Conservation (phyloP, 2,888 invertebrate genomes). For the Osedax frankpressi region DNA sequence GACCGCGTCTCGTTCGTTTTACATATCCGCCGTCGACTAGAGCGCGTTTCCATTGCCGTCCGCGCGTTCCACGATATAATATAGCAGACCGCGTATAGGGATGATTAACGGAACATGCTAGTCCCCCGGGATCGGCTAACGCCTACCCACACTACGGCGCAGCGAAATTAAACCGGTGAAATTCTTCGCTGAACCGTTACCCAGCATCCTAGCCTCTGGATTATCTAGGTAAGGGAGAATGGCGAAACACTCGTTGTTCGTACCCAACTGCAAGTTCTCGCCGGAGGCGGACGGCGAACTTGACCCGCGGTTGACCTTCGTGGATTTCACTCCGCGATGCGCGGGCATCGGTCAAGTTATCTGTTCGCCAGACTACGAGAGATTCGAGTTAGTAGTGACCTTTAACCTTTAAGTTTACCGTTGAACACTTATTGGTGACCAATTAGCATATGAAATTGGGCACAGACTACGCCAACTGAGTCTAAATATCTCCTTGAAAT, state of each 20-base stretch:
- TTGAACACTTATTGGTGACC: too few relatives aligned
- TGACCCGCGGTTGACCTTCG: slow-evolving; percentile 28
- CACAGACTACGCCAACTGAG: too few relatives aligned
- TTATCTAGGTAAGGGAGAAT: neutral
- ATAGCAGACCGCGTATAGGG: too few relatives aligned
- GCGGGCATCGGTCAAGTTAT: slow-evolving; percentile 29
- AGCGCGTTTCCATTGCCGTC: too few relatives aligned
- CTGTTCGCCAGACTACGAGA: slow-evolving; percentile 29
- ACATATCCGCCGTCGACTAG: too few relatives aligned
- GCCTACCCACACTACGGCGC: neutral
- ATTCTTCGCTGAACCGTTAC: neutral
- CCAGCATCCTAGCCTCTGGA: neutral
- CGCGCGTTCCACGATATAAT: too few relatives aligned
- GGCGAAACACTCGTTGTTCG: neutral
- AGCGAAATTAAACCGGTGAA: neutral
- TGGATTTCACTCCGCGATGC: slow-evolving; percentile 29
- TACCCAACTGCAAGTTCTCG: neutral
- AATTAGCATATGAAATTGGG: too few relatives aligned
- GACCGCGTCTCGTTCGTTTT: too few relatives aligned
- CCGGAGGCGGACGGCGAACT: neutral
- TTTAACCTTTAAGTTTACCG: too few relatives aligned
- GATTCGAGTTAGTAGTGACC: slow-evolving; percentile 29
- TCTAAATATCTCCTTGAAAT: too few relatives aligned
- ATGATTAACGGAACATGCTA: too few relatives aligned
- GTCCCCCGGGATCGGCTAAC: too few relatives aligned